Base-by-base conservation (phyloP, 2,888 invertebrate species). In the Lissocephala sabroskyi region DNA sequence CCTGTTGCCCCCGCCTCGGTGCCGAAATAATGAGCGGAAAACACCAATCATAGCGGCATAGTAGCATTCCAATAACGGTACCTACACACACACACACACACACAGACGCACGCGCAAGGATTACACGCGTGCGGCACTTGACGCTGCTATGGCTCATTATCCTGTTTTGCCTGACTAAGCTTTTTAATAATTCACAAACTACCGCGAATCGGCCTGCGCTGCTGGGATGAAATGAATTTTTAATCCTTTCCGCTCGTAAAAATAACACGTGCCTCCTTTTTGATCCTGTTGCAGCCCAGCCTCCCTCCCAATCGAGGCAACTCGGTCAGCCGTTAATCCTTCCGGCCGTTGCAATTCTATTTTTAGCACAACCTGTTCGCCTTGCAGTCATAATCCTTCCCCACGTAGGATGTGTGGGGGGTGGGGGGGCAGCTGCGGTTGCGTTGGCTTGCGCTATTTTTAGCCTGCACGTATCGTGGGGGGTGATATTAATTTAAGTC, bases 161-260 rank as follows among this genome's bases (percentile, higher is more conserved):
- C 39, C 33, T 44, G 46, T 55, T 45, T 39, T n/a, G n/a, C n/a
- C n/a, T n/a, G n/a, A 19, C 39, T 23, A 37, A 35, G 11, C 17
- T 56, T 33, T 43, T 54, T 66, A 28, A 56, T 64, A 59, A 65
- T 74, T 74, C 45, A 64, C 36, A 40, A 56, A 56, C 45, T 63
- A 59, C 42, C 45, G 44, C n/a, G n/a, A n/a, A 29, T n/a, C n/a
- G 10, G 11, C n/a, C 2, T 29, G 3, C 29, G 10, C 3, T 29
- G n/a, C 11, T n/a, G 29, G 10, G 29, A 10, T 29, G 3, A 10
- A 10, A 13, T 29, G 13, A 11, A 6, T 13, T 32, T 32, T 32
- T 32, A n/a, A 32, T 11, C 30, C 6, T 32, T 13, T 13, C 30
- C 30, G 13, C 30, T 13, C 13, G 30, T 13, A 32, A 11, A 1